These are phyloP conservation scores for Oncorhynchus gorbuscha DNA, from an alignment of 2,113 vertebrate genomes.

Conservation along the genomic window DNA sequence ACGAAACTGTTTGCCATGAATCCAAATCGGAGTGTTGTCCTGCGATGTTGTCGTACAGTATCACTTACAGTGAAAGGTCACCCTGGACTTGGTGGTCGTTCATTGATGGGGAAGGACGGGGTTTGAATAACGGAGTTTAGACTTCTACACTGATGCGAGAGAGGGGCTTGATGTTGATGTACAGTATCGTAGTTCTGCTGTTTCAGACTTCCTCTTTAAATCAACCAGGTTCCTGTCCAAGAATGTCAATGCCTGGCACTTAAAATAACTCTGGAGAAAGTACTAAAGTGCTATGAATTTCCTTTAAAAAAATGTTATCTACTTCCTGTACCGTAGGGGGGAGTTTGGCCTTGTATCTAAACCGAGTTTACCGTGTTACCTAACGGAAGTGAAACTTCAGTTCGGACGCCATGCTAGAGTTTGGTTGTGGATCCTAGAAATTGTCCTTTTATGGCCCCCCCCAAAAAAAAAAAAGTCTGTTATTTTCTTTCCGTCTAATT, in stretches of 20 bases:
- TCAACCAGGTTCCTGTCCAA: conserved; percentile 15
- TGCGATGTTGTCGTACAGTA: conserved; percentile 11
- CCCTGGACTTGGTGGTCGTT: conserved; percentile 1
- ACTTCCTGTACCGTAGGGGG: not conserved
- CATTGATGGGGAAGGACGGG: conserved; percentile 15
- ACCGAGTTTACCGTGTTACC: not conserved
- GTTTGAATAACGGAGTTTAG: not conserved
- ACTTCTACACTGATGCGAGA: not conserved
- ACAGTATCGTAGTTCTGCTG: conserved; percentile 3
- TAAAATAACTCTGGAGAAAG: conserved; percentile 20
- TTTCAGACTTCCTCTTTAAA: not conserved
- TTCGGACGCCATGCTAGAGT: conserved; percentile 13
- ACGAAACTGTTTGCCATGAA: not conserved
- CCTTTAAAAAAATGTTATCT: not conserved
- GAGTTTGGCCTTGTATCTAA: no score
- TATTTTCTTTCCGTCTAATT: conserved; percentile 60
- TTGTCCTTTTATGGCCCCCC: conserved; percentile 11
- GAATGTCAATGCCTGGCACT: conserved; percentile 21
- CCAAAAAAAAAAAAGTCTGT: conserved; percentile 40
- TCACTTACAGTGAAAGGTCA: not conserved
- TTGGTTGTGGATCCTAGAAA: conserved; percentile 35
- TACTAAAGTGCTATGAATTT: conserved; percentile 36
- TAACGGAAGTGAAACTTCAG: not conserved
- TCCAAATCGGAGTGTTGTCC: not conserved
- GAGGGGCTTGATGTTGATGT: conserved; percentile 11